Base-by-base conservation (phyloP, 1,140 invertebrate genomes). In the Drosophila athabasca region DNA sequence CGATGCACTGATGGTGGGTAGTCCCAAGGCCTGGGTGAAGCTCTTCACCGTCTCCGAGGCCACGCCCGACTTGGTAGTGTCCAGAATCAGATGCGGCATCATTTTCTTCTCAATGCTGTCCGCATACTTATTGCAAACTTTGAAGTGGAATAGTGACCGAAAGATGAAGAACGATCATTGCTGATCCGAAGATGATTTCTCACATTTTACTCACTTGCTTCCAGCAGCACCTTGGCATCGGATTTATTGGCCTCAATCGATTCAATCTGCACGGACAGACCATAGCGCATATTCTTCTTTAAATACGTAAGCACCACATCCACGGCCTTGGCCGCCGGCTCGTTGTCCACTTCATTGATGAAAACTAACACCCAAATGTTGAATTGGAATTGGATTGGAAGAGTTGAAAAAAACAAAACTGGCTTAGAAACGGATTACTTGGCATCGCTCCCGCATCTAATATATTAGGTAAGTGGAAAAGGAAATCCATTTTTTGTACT, bases 31-130 rank as follows among this genome's bases (percentile, higher is more conserved):
- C 24, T 94, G 93, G 0, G 95, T 95, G 78, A 98, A 95, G 0
- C 96, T 95, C 90, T 97, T 97, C 1, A 97, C 95, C 2, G 95
- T 95, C 90, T 97, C 96, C 0, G 96, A 96, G 2, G 95, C 94
- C 17, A 95, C 92, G 5, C 96, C 96, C 13, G 94, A 94, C 81
- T 94, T 95, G 1, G 96, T 97, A 8, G 95, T 95, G 85, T 97
- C 96, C 60, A 97, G 90, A 7, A 97, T 93, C 0, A 97, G 90
- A 92, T 97, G 95, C 0, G 97, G 96, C 0, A 93, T 93, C 67
- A 93, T 94, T 39, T 94, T 93, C 1, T 92, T 92, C 9, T 93
- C 92, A 55, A 96, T 88, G 84, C 95, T 94, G 24, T 93, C 93
- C 53, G 95, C 94, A 82, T 96, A 95, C 67, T 93, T 93, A 68